Conservation (phyloP, 1,140 invertebrate genomes). For the Holotrichia oblita region DNA sequence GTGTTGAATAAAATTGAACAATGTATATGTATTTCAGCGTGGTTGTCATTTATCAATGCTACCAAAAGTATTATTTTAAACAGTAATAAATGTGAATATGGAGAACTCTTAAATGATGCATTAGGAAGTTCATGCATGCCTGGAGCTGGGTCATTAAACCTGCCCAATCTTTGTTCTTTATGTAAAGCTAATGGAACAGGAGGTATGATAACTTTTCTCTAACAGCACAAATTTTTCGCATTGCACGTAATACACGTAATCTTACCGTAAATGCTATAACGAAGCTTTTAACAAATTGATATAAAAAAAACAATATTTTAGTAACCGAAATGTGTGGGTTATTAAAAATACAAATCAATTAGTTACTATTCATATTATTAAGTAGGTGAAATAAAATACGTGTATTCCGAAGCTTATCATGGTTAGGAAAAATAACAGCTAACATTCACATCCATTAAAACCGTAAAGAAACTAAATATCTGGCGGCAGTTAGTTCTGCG, state of each 20-base stretch:
- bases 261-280: constrained; percentile 14
- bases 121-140: constrained; percentile 69
- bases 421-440: too few species aligned
- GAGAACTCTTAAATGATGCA: constrained; percentile 65
- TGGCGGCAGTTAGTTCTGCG: too few species aligned
- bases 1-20: background rate
- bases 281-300: constrained; percentile 43
- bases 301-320: too few species aligned
- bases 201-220: constrained; percentile 31
- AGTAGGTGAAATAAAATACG: too few species aligned
- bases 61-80: constrained; percentile 63
- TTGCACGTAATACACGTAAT: constrained; percentile 36
- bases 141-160: constrained; percentile 59
- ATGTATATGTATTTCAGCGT: constrained; percentile 62
- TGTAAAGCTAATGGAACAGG: background rate
- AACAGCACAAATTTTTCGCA: background rate
- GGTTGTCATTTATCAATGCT: constrained; percentile 67
- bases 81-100: constrained; percentile 66
- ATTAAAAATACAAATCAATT: too few species aligned
- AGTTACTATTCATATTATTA: too few species aligned
- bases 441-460: too few species aligned
- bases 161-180: background rate
- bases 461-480: too few species aligned
- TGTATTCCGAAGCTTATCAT: too few species aligned
- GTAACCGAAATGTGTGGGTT: too few species aligned